phyloP scores from a whole-genome alignment of 2,888 invertebrate genomes.

The Macropis europaea region DNA sequence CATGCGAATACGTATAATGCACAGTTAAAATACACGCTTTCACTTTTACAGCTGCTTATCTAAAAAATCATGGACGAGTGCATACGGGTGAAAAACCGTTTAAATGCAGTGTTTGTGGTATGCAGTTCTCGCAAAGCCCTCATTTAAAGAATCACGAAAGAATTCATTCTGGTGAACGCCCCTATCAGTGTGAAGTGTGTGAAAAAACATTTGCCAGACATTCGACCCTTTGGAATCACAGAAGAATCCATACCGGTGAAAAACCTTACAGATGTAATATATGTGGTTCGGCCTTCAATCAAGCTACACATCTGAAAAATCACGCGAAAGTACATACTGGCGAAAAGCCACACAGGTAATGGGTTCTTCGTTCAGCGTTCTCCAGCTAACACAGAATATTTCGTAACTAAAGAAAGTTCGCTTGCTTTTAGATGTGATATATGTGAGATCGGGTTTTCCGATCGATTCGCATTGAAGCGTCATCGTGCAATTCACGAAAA shows the following conservation, averaged over 20 bases:
- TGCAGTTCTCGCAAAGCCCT: conserved; percentile 94
- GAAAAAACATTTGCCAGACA: conserved; percentile 94
- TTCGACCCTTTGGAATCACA: conserved; percentile 93
- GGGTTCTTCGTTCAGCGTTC: background rate
- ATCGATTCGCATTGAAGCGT: conserved; percentile 91
- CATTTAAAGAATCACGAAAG: conserved; percentile 94
- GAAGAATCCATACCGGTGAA: conserved; percentile 93
- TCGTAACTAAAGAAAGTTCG: background rate
- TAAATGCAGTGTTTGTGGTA: conserved; percentile 92
- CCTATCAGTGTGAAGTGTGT: conserved; percentile 93
- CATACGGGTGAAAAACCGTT: conserved; percentile 87
- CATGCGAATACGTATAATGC: background rate
- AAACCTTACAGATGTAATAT: conserved; percentile 86
- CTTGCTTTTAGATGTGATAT: conserved; percentile 86
- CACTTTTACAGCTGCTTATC: conserved; percentile 84
- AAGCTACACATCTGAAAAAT: conserved; percentile 93
- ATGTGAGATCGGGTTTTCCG: conserved; percentile 93
- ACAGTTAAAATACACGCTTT: background rate
- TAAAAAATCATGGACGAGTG: conserved; percentile 93
- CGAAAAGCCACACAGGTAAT: conserved; percentile 85
- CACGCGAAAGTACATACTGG: conserved; percentile 87
- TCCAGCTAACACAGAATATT: too few relatives aligned
- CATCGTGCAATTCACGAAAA: conserved; percentile 94
- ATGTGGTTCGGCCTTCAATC: conserved; percentile 90
- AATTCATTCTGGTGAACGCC: conserved; percentile 93